Percentiles rank a stretch among this genome's conserved stretches.
phyloP scores from a whole-genome alignment of 2,797 vertebrate species.

The Sebastes trivittatus region DNA sequence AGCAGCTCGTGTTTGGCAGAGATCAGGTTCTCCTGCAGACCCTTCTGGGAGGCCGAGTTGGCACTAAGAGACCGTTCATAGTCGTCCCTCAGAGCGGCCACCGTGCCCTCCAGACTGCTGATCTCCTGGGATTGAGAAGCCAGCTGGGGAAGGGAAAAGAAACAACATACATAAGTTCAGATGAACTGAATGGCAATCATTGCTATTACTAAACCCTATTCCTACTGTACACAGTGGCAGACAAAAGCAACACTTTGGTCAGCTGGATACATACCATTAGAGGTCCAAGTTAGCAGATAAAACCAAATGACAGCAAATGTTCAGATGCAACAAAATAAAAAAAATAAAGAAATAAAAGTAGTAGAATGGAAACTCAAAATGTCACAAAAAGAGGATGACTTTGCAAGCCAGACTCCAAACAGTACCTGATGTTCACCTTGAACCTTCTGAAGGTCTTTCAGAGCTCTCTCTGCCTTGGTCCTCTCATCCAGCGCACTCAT shows the following conservation, averaged over 20 bases:
- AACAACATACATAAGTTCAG: background rate
- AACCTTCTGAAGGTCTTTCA: slow-evolving; percentile 87
- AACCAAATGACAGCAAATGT: slow-evolving; percentile 53
- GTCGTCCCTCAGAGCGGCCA: slow-evolving; percentile 88
- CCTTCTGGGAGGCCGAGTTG: slow-evolving; percentile 87
- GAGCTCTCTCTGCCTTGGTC: slow-evolving; percentile 85
- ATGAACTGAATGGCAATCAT: background rate
- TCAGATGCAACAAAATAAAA: slow-evolving; percentile 13
- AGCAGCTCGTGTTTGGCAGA: slow-evolving; percentile 93
- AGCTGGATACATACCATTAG: slow-evolving; percentile 64
- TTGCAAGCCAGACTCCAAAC: background rate
- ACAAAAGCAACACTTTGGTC: background rate
- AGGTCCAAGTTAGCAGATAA: slow-evolving; percentile 61
- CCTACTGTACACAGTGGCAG: slow-evolving; percentile 36
- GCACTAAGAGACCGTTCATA: slow-evolving; percentile 89
- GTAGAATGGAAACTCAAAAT: background rate
- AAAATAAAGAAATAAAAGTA: background rate
- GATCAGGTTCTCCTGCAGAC: slow-evolving; percentile 90
- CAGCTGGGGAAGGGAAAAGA: slow-evolving; percentile 66
- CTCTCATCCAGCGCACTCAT: slow-evolving; percentile 91
- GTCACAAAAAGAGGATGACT: background rate
- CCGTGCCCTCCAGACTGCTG: slow-evolving; percentile 87
- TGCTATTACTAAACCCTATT: background rate
- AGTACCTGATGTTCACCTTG: slow-evolving; percentile 90
- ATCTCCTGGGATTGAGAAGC: slow-evolving; percentile 83